A percentile compares a stretch with the other conserved stretches of the same genome.
These are phyloP conservation scores for Drosophila lacertosa DNA, from an alignment of 1,140 invertebrate genomes.

Conservation along the genomic window DNA sequence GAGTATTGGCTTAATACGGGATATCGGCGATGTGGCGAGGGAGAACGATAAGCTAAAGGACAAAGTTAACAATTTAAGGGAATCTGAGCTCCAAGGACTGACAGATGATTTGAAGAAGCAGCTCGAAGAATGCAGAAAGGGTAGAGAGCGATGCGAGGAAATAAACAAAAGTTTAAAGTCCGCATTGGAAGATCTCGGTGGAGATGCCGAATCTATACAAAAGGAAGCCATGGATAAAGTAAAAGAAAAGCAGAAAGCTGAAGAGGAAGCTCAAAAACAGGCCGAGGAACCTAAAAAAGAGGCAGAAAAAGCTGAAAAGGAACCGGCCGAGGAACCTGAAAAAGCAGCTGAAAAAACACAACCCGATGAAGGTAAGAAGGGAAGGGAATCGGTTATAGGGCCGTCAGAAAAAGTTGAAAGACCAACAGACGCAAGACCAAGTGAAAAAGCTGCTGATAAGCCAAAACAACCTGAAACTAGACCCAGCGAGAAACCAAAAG, in stretches of 20 bases:
- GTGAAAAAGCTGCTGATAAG: not conserved
- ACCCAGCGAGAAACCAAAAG: not conserved
- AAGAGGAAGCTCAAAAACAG: constrained; percentile 9
- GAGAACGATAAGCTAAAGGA: constrained; percentile 54
- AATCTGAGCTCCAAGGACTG: constrained; percentile 32
- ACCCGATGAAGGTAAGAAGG: no score
- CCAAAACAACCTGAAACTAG: not conserved
- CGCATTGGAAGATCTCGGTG: constrained; percentile 36
- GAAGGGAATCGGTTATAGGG: no score
- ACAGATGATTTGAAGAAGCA: constrained; percentile 47
- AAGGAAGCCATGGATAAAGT: constrained; percentile 1
- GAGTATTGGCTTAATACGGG: constrained; percentile 50
- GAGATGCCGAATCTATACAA: constrained; percentile 36
- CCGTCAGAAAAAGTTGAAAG: no score
- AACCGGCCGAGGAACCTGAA: not conserved
- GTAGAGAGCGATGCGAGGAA: constrained; percentile 25
- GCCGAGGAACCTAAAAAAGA: not conserved
- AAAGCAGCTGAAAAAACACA: not conserved
- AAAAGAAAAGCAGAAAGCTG: constrained; percentile 14
- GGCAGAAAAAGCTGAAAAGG: not conserved
- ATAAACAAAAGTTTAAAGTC: constrained; percentile 20
- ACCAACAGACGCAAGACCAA: not conserved
- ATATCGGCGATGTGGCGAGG: constrained; percentile 50
- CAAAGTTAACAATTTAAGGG: constrained; percentile 33
- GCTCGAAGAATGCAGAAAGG: constrained; percentile 54